Conservation (phyloP, 2,113 vertebrate genomes). For the Hippocampus barbouri region DNA sequence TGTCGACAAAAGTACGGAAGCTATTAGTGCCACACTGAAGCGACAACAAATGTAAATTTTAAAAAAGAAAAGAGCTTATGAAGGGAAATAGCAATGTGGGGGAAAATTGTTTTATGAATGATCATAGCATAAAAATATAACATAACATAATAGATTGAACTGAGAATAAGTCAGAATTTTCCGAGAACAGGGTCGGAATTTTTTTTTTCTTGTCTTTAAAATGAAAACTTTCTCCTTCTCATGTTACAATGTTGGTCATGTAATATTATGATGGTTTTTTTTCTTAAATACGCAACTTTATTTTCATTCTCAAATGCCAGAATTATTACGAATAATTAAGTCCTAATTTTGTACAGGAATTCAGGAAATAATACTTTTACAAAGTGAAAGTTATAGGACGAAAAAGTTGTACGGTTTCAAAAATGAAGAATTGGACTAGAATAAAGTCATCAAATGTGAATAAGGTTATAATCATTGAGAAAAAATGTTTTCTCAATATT, state of each 20-base stretch:
- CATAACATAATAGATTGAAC: background rate
- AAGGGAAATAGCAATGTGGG: background rate
- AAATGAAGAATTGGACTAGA: no score
- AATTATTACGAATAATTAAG: no score
- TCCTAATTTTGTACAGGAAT: no score
- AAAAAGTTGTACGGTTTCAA: no score
- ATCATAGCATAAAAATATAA: background rate
- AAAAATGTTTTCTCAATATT: no score
- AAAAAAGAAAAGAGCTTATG: background rate
- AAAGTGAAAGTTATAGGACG: no score
- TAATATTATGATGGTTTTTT: background rate
- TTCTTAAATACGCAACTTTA: background rate
- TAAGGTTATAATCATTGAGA: no score
- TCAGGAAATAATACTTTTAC: no score
- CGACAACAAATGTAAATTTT: background rate
- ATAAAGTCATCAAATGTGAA: no score
- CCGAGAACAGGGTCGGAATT: background rate
- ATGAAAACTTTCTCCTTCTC: background rate
- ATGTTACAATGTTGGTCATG: background rate
- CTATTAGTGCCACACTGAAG: background rate
- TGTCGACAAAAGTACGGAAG: constrained; percentile 11
- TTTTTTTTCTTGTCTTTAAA: background rate
- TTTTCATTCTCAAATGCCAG: background rate
- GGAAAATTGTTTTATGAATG: background rate
- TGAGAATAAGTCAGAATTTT: background rate